Conservation (phyloP, 1,140 invertebrate species). For the Conus betulinus region DNA sequence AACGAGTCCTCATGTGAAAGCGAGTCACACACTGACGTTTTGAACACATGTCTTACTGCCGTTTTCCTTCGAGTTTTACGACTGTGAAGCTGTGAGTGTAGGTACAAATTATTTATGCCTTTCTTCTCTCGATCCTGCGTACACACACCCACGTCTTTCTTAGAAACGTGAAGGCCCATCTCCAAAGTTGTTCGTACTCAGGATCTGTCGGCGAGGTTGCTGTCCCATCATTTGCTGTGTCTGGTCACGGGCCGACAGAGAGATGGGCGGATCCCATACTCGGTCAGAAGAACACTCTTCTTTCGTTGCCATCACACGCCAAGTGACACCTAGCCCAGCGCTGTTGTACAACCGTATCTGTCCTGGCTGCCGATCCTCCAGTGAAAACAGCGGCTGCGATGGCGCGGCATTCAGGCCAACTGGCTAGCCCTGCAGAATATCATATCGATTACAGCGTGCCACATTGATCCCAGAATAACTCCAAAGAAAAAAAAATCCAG, state of each 20-base stretch:
- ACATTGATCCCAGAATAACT: background rate
- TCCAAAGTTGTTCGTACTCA: background rate
- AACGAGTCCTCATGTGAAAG: too few relatives aligned
- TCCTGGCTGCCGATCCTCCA: background rate
- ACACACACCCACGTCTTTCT: background rate
- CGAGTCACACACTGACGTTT: background rate
- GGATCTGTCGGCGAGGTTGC: background rate
- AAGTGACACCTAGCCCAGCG: background rate
- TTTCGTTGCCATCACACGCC: background rate
- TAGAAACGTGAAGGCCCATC: background rate
- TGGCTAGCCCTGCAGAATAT: background rate
- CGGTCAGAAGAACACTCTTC: background rate
- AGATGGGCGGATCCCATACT: background rate
- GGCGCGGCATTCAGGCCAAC: background rate
- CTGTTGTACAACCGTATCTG: background rate
- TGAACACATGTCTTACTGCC: too few relatives aligned
- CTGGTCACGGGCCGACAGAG: background rate
- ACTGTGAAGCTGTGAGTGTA: background rate
- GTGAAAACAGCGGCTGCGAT: background rate
- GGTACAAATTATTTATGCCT: too few relatives aligned
- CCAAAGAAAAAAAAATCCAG: background rate
- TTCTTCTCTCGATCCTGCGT: background rate
- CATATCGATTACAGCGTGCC: background rate
- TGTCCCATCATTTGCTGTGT: background rate
- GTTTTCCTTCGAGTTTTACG: background rate